Evolutionary conservation across 2,888 invertebrate species (phyloP).

Genomic region (Teleogryllus oceanicus): DNA sequence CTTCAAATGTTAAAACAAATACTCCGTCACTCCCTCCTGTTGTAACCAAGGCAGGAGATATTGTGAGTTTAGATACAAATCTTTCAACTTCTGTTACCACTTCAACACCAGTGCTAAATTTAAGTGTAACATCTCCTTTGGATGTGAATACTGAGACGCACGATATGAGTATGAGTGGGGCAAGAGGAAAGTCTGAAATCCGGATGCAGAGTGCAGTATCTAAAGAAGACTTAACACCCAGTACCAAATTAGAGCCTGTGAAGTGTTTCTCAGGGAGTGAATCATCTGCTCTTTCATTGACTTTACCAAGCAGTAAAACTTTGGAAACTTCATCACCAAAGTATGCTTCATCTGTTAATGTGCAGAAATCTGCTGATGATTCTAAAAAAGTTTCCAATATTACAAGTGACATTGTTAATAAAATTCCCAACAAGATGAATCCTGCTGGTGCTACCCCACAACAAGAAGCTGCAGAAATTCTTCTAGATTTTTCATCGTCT

Average conservation of each 20-base stretch:
- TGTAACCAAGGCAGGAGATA: slow-evolving; percentile 29
- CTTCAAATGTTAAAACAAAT: slow-evolving; percentile 20
- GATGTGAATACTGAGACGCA: background rate
- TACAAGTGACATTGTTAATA: slow-evolving; percentile 29
- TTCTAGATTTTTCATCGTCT: slow-evolving; percentile 63
- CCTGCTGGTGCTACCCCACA: slow-evolving; percentile 47
- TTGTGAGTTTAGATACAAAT: slow-evolving; percentile 27
- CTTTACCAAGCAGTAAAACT: slow-evolving; percentile 26
- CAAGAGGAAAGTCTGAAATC: background rate
- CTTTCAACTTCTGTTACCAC: slow-evolving; percentile 22
- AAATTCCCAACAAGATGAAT: slow-evolving; percentile 30
- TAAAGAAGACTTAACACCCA: slow-evolving; percentile 30
- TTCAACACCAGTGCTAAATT: background rate
- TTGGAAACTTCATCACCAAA: slow-evolving; percentile 31
- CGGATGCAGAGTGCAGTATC: background rate
- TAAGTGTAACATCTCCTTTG: slow-evolving; percentile 2
- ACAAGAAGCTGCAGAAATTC: slow-evolving; percentile 62
- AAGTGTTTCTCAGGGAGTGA: slow-evolving; percentile 27
- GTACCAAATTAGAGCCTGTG: slow-evolving; percentile 27
- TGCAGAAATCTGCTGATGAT: slow-evolving; percentile 30
- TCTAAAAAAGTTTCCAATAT: slow-evolving; percentile 26
- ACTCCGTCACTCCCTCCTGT: slow-evolving; percentile 26
- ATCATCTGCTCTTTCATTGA: slow-evolving; percentile 26
- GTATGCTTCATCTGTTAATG: slow-evolving; percentile 24
- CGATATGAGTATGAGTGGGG: background rate